Conservation (phyloP, 2,797 vertebrate genomes). For the Dermochelys coriacea region DNA sequence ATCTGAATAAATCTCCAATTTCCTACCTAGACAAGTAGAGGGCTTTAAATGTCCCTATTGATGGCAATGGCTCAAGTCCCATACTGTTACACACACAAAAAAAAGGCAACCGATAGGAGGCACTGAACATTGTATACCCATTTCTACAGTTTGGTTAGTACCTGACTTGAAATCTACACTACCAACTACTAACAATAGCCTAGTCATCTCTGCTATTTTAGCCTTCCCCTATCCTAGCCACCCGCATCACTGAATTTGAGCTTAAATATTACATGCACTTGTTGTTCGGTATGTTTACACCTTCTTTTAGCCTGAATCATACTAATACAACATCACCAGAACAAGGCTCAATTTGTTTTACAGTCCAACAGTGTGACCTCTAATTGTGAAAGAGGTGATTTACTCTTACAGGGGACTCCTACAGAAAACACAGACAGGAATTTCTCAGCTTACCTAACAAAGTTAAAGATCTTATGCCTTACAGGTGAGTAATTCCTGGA, state of each 20-base stretch:
- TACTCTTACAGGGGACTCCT: neutral
- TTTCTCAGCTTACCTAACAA: slow-evolving; percentile 7
- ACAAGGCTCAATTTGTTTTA: accelerated
- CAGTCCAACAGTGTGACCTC: accelerated
- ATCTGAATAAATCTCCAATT: accelerated
- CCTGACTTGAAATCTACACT: neutral
- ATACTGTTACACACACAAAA: neutral
- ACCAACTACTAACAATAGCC: neutral
- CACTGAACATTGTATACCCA: neutral
- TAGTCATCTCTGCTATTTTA: neutral
- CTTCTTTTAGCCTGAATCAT: neutral
- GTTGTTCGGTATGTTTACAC: neutral
- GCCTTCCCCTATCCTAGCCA: neutral
- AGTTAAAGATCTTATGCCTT: neutral
- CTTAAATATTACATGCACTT: neutral
- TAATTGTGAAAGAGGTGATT: neutral
- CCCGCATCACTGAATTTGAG: neutral
- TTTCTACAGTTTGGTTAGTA: neutral
- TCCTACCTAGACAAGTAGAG: neutral
- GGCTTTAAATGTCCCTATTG: neutral
- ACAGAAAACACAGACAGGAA: neutral
- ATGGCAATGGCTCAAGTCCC: neutral
- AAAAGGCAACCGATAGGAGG: neutral
- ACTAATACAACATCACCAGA: neutral
- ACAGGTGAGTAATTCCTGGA: neutral